phyloP scores from a whole-genome alignment of 2,888 invertebrate species.

The Pollenia angustigena region DNA sequence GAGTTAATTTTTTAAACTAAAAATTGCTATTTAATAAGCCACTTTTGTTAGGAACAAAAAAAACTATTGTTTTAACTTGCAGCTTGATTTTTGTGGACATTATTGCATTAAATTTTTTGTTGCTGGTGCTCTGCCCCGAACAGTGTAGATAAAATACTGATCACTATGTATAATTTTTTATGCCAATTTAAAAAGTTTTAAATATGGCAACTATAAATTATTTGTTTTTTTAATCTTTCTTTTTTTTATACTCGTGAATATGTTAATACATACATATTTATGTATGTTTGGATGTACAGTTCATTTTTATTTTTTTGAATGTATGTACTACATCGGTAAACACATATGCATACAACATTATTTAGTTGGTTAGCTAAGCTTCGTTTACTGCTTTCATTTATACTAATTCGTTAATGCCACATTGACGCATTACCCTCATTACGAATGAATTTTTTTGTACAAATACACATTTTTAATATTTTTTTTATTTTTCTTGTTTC shows the following conservation, averaged over 20 bases:
- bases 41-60: too few species aligned
- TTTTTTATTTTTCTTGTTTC: constrained; percentile 23
- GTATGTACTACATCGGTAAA: not conserved
- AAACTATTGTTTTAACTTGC: too few species aligned
- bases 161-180: too few species aligned
- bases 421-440: constrained; percentile 55
- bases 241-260: too few species aligned
- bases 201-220: constrained; percentile 11
- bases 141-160: too few species aligned
- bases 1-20: too few species aligned
- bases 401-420: constrained; percentile 53
- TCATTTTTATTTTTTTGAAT: not conserved
- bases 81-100: too few species aligned
- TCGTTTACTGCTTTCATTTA: constrained; percentile 45
- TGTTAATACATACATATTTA: not conserved
- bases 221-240: not conserved
- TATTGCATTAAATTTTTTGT: too few species aligned
- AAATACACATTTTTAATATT: constrained; percentile 19
- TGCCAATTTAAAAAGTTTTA: too few species aligned
- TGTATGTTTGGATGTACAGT: not conserved
- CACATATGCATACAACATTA: not conserved
- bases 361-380: constrained; percentile 20
- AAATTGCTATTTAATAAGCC: too few species aligned
- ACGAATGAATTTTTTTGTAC: constrained; percentile 35
- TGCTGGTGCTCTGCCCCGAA: too few species aligned